A percentile compares a stretch with the other conserved stretches of the same genome.
phyloP scores from a whole-genome alignment of 2,797 vertebrate genomes.

The Furcifer pardalis region DNA sequence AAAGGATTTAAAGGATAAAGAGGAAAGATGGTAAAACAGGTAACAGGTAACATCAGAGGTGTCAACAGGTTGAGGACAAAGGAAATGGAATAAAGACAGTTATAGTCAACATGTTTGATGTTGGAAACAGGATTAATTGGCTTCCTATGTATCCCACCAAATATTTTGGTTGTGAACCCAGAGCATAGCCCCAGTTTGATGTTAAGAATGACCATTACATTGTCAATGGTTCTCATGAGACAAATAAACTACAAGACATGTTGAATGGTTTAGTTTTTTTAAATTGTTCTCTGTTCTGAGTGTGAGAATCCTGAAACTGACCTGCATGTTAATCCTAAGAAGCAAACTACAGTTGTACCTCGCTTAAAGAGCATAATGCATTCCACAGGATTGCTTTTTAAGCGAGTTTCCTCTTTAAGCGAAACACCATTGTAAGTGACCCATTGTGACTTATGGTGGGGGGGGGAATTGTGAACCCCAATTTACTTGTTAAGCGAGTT shows the following conservation, averaged over 20 bases:
- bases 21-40: too few species aligned
- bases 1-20: too few species aligned
- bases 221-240: conserved; percentile 99
- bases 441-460: too few species aligned
- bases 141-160: conserved; percentile 99
- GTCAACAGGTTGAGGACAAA: conserved; percentile 99
- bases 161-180: conserved; percentile 99
- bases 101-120: conserved; percentile 99
- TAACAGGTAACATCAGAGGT: too few species aligned
- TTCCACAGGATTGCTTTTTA: too few species aligned
- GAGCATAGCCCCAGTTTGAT: conserved; percentile 99
- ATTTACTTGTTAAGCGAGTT: too few species aligned
- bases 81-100: conserved; percentile 99
- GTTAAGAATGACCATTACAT: conserved; percentile 99
- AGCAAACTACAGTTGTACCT: conserved; percentile 99
- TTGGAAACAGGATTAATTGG: conserved; percentile 99
- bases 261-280: conserved; percentile 99
- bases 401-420: too few species aligned
- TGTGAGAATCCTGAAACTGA: conserved; percentile 99
- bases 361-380: too few species aligned
- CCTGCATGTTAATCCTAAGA: conserved; percentile 99
- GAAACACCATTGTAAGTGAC: too few species aligned
- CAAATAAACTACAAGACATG: conserved; percentile 99
- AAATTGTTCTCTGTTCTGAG: conserved; percentile 99
- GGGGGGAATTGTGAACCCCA: too few species aligned